Evolutionary conservation across 2,888 invertebrate genomes (phyloP).

Genomic region (Piscicola geometra): DNA sequence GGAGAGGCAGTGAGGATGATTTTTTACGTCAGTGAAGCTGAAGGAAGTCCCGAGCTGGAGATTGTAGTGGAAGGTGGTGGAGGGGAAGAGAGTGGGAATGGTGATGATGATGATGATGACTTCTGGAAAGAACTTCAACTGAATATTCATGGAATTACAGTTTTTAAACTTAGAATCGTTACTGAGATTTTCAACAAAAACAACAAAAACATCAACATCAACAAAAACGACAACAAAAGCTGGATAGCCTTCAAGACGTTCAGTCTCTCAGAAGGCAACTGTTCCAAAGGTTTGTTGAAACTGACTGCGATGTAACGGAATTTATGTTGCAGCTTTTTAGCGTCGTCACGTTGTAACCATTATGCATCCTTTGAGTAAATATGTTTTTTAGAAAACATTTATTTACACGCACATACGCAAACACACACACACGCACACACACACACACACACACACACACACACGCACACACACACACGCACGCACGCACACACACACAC

Average conservation of each 20-base stretch:
- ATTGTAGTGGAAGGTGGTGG: no score
- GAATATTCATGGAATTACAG: background rate
- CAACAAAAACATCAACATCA: background rate
- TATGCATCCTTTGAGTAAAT: no score
- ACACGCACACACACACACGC: no score
- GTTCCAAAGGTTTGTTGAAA: background rate
- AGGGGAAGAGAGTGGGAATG: no score
- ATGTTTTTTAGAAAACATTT: no score
- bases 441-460: no score
- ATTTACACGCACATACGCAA: no score
- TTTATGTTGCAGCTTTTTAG: no score
- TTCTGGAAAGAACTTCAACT: background rate
- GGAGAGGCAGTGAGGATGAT: background rate
- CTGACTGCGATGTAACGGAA: no score
- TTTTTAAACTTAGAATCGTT: background rate
- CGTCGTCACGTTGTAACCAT: no score
- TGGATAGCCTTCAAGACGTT: slow-evolving; percentile 1
- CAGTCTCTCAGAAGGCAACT: slow-evolving; percentile 1
- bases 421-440: no score
- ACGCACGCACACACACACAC: no score
- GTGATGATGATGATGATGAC: background rate
- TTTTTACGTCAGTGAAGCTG: background rate
- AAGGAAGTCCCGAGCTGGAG: background rate
- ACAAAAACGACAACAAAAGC: background rate
- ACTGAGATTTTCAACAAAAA: background rate